Evolutionary conservation across 2,797 vertebrate genomes (phyloP).

Genomic region (Bufotes viridis): DNA sequence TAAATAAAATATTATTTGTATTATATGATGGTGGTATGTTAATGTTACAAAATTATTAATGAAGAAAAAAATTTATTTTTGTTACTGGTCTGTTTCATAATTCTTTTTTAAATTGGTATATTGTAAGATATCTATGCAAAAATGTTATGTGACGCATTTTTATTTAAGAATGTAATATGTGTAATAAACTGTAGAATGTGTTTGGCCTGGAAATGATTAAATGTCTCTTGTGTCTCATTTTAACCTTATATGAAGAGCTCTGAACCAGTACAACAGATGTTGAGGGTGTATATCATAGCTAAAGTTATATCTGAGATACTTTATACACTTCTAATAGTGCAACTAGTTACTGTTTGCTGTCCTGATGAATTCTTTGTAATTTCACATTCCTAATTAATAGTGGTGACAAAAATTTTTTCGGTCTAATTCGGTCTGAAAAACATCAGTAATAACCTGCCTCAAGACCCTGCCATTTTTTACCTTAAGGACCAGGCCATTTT

Average conservation of each 20-base stretch:
- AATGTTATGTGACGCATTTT: conserved; percentile 99
- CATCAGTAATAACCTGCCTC: too few relatives aligned
- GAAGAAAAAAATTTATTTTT: conserved; percentile 99
- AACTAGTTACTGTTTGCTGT: not conserved
- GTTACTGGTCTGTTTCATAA: conserved; percentile 99
- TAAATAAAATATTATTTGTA: conserved; percentile 98
- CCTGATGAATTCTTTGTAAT: not conserved
- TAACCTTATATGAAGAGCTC: conserved; percentile 18
- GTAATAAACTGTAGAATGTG: conserved; percentile 99
- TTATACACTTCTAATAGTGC: not conserved
- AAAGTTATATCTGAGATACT: not conserved
- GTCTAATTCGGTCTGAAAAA: too few relatives aligned
- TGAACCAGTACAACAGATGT: conserved; percentile 3
- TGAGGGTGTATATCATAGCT: not conserved
- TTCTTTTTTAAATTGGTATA: conserved; percentile 99
- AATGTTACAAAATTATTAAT: conserved; percentile 99
- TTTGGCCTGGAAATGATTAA: conserved; percentile 79
- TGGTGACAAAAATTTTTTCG: not conserved
- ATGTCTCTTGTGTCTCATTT: conserved; percentile 71
- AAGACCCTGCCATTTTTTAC: too few relatives aligned
- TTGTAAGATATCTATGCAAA: conserved; percentile 99
- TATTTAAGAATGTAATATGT: conserved; percentile 99
- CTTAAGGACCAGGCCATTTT: too few relatives aligned
- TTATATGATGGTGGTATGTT: conserved; percentile 98
- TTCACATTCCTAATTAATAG: not conserved